These are phyloP conservation scores for Folsomia candida DNA, from an alignment of 2,888 invertebrate genomes.

Conservation along the genomic window DNA sequence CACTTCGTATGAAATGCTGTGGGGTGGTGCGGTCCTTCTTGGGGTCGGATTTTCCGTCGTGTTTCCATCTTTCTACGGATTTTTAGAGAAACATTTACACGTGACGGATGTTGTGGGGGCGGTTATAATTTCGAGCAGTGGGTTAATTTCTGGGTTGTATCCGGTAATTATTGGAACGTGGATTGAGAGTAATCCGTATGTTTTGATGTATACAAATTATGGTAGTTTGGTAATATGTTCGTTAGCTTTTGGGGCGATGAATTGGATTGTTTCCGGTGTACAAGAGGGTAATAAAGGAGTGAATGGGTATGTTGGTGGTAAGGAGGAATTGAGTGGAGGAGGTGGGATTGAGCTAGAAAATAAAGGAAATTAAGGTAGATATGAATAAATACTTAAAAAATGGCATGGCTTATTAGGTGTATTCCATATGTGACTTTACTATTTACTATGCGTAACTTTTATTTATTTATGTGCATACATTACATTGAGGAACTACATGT, in stretches of 20 bases:
- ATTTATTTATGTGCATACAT: no score
- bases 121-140: constrained; percentile 18
- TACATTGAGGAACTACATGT: no score
- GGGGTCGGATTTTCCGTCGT: constrained; percentile 30
- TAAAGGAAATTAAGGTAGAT: no score
- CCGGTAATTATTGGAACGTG: neutral
- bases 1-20: constrained; percentile 13
- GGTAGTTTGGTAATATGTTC: neutral
- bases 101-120: constrained; percentile 26
- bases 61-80: constrained; percentile 23
- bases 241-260: neutral
- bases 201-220: constrained; percentile 2
- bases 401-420: no score
- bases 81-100: constrained; percentile 21
- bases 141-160: neutral
- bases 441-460: no score
- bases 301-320: no score
- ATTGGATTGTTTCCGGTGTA: neutral
- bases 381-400: no score
- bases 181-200: constrained; percentile 5
- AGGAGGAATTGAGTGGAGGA: no score
- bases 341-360: no score
- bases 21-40: constrained; percentile 26
- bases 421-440: no score
- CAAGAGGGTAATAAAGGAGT: neutral